Evolutionary conservation across 2,888 invertebrate species (phyloP), one percentile per base, ranked within the genome.

Genomic region (Sphecodes monilicornis): DNA sequence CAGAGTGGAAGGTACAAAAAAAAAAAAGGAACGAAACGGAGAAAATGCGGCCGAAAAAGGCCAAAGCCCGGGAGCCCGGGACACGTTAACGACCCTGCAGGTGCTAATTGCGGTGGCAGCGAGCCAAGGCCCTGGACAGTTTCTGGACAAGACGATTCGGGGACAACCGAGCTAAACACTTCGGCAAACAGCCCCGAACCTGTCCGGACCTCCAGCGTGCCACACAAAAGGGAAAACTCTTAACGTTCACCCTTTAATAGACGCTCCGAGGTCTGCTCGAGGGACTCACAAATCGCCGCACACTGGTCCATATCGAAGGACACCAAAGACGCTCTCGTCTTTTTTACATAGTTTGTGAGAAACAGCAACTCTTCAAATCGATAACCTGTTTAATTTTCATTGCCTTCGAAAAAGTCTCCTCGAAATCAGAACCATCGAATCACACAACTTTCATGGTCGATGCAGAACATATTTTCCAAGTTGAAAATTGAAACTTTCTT

Each of bases 51-150:
- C 71, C 82, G 90, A 87, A 89, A 89, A 90, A 87, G 88, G n/a
- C n/a, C 87, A 88, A 90, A 90, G 90, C 90, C 90, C 90, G 66
- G 90, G 90, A 88, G 88, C 87, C 66, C 84, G 82, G 73, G 86
- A 85, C 85, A 86, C 91, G 91, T 92, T 92, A 93, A 92, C 92
- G 91, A 91, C 89, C 90, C 72, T 68, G 68, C 85, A 89, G 92
- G 93, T 93, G 93, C 90, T 94, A 93, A 94, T 94, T 93, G 92
- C 85, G 89, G 87, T 87, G 90, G 89, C 90, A 91, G 89, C 89
- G 80, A 78, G 80, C 75, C 86, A 70, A 78, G 79, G 72, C 68
- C 41, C 82, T 41, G 66, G 50, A 50, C 77, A 80, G 85, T 83
- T 85, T 85, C 85, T 85, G 76, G 86, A 80, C 84, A n/a, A 50